Percentiles rank a stretch among this genome's conserved stretches.
Evolutionary conservation across 2,113 vertebrate species (phyloP).

Genomic region (Oreotrochilus melanogaster): DNA sequence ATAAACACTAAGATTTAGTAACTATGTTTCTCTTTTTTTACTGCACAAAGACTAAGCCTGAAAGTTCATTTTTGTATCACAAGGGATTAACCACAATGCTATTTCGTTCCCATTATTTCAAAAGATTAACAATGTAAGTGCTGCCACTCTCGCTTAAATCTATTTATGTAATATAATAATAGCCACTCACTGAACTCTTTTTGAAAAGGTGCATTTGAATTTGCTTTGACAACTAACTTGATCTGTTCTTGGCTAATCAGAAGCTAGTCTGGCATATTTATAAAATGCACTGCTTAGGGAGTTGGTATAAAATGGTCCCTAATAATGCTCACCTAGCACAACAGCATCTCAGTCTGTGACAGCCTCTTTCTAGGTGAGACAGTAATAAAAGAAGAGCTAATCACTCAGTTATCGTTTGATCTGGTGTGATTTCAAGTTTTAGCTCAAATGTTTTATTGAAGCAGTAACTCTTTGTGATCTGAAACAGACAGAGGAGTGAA

Average conservation of each 20-base stretch:
- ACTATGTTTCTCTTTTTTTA: conserved; percentile 33
- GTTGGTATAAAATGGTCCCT: background rate
- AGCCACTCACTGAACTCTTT: background rate
- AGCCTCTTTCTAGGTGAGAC: background rate
- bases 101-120: conserved; percentile 39
- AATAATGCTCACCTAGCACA: background rate
- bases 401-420: background rate
- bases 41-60: conserved; percentile 3
- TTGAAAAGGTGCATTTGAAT: conserved; percentile 45
- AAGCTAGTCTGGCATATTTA: background rate
- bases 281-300: background rate
- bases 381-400: background rate
- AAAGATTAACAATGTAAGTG: conserved; percentile 49
- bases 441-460: background rate
- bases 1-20: conserved; percentile 1
- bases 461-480: background rate
- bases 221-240: conserved; percentile 52
- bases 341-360: background rate
- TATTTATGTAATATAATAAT: background rate
- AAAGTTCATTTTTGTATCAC: conserved; percentile 35
- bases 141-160: conserved; percentile 31
- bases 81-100: conserved; percentile 32
- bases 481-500: background rate
- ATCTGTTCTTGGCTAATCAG: conserved; percentile 30
- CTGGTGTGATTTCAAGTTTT: background rate